These are phyloP conservation scores for Oceanodroma tethys DNA, from an alignment of 2,113 vertebrate genomes.

Conservation along the genomic window DNA sequence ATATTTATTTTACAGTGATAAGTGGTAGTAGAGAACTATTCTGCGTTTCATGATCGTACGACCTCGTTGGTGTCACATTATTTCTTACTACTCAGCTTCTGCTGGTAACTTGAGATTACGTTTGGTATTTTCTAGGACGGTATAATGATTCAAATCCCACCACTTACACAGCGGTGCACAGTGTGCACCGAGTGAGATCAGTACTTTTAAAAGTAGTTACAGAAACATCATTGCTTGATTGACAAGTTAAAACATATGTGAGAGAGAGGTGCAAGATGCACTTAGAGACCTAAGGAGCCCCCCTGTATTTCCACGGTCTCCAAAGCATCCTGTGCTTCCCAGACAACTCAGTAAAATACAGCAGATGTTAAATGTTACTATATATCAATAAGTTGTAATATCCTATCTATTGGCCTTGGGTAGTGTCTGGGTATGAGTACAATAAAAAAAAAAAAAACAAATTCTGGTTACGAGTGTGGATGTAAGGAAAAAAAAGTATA, in stretches of 20 bases:
- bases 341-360: background rate
- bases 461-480: background rate
- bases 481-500: background rate
- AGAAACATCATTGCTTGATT: background rate
- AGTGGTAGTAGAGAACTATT: background rate
- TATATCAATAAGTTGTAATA: background rate
- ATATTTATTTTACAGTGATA: background rate
- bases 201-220: background rate
- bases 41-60: rapidly evolving
- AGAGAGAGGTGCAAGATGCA: background rate
- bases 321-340: background rate
- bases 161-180: background rate
- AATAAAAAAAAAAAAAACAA: background rate
- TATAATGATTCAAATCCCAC: background rate
- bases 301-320: background rate
- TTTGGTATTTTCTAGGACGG: background rate
- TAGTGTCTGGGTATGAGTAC: background rate
- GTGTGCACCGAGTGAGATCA: background rate
- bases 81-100: background rate
- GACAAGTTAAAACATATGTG: background rate
- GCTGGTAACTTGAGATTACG: background rate
- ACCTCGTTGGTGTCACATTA: background rate
- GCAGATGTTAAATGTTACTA: background rate
- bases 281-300: background rate
- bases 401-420: background rate